Percentiles rank a stretch among this genome's conserved stretches.
Evolutionary conservation across 1,140 invertebrate genomes (phyloP).

Genomic region (Octopus bimaculoides): DNA sequence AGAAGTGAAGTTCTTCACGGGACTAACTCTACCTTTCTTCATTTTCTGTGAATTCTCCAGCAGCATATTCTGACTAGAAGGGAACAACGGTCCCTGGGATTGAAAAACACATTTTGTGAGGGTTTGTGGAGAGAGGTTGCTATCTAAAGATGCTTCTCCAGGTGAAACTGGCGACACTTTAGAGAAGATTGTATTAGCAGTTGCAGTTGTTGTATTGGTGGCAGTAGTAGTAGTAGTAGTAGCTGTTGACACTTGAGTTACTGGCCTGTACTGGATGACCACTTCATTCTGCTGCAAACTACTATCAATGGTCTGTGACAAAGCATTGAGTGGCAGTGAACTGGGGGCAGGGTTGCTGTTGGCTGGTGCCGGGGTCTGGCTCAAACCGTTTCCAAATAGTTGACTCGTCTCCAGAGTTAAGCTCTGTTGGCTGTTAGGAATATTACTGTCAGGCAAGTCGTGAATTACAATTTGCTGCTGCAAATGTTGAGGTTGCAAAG

Average conservation of each 20-base stretch:
- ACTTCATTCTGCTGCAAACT: not conserved
- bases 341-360: not conserved
- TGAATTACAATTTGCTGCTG: constrained; percentile 7
- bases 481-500: not conserved
- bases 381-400: too few species aligned
- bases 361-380: not conserved
- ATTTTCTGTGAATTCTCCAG: constrained; percentile 6
- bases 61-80: constrained; percentile 10
- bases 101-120: constrained; percentile 9
- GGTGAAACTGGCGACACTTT: not conserved
- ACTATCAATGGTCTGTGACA: not conserved
- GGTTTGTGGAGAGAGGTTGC: not conserved
- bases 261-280: not conserved
- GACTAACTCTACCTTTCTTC: constrained; percentile 8
- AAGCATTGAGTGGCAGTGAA: not conserved
- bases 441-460: not conserved
- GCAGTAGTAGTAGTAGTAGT: not conserved
- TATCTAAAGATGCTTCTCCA: not conserved
- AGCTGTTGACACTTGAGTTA: not conserved
- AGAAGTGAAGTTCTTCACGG: not conserved
- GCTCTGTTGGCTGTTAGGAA: too few species aligned
- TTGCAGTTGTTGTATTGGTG: not conserved
- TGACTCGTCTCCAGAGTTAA: too few species aligned
- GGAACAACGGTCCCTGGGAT: not conserved
- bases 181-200: not conserved